Percentiles rank a stretch among this genome's conserved stretches.
phyloP scores from a whole-genome alignment of 2,113 vertebrate genomes.

The Brachyistius frenatus region DNA sequence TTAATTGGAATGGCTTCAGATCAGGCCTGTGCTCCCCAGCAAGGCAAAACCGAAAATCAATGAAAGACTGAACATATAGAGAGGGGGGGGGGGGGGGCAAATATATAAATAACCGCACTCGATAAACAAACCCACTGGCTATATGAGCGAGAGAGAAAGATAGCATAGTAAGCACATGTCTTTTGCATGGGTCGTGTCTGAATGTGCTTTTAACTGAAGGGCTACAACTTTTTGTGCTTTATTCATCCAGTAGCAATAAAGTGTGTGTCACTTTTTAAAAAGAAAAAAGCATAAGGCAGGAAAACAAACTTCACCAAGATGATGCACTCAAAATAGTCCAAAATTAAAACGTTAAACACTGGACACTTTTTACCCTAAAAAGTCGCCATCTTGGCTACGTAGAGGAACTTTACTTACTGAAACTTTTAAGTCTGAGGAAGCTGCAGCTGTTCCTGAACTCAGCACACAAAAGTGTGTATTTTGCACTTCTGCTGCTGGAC shows the following conservation, averaged over 20 bases:
- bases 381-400: too few species aligned
- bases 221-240: not conserved
- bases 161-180: not conserved
- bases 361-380: too few species aligned
- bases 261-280: not conserved
- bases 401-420: too few species aligned
- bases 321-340: too few species aligned
- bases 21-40: constrained; percentile 40
- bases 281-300: not conserved
- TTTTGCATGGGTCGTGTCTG: not conserved
- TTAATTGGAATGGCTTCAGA: constrained; percentile 64
- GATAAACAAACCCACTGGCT: constrained; percentile 55
- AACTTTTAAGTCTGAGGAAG: too few species aligned
- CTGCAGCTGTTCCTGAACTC: too few species aligned
- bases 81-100: constrained; percentile 7
- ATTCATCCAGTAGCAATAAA: not conserved
- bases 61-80: constrained; percentile 34
- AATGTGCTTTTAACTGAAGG: constrained; percentile 20
- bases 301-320: too few species aligned
- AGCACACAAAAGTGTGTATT: too few species aligned
- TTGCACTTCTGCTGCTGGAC: too few species aligned
- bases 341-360: too few species aligned
- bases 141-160: not conserved
- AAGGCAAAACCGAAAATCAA: constrained; percentile 36
- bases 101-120: constrained; percentile 77